Evolutionary conservation across 2,888 invertebrate genomes (phyloP), one percentile per base, ranked within the genome.

Genomic region (Lasioglossum oenotherae): DNA sequence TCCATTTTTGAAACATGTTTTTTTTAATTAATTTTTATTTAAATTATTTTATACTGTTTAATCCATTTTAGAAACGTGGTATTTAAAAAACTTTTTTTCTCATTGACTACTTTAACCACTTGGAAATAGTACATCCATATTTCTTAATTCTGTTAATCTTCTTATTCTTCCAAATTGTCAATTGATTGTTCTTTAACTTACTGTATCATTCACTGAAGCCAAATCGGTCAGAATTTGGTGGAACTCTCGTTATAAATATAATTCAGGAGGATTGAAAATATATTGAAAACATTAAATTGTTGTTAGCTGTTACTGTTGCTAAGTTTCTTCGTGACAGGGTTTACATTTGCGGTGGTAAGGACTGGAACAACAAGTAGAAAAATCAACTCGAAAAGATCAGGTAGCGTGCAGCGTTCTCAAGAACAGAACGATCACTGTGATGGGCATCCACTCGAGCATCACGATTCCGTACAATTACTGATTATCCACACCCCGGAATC

Each of bases 391-490:
- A 6, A 41, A 78, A 78, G 49, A 27, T 19, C 57, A 57, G 77
- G 73, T 64, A 46, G 84, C 57, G 49, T 31, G 71, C 57, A n/a
- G 31, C 35, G 23, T 53, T 64, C 78, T 71, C 74, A 71, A 74
- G 53, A 60, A 41, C 38, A 16, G 67, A 49, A 35, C 71, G 44
- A 64, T 46, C 67, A 60, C 46, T 76, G 75, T 79, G 82, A 71
- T 84, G 83, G 84, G 82, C 84, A 16, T 74, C 83, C 80, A 87
- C 78, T 84, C 78, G 82, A 57, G 87, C 86, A 84, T 88, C 86
- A 88, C 89, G 89, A 90, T 90, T 88, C 91, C 80, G 88, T 85
- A 85, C 92, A 92, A 92, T 92, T 92, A 91, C 85, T 89, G 91
- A 92, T 92, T 92, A 88, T 92, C 86, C 88, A 92, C 92, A 91